Evolutionary conservation across 2,113 vertebrate species (phyloP), one percentile per base, ranked within the genome.

Genomic region (Condylura cristata): DNA sequence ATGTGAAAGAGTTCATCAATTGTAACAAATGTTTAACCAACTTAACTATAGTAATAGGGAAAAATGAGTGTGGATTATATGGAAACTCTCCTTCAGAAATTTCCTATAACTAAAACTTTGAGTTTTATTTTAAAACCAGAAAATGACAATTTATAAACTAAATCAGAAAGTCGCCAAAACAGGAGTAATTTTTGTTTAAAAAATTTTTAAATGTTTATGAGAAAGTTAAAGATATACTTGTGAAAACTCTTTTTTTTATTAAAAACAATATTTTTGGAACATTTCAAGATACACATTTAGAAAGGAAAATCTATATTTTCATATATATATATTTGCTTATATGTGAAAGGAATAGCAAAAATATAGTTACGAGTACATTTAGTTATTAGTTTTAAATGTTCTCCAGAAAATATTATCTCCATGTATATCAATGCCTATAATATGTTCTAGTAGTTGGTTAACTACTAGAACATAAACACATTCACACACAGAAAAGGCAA

Each of bases 331-430:
- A 74, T 65, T 66, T 85, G 63, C 79, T 86, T 92, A 84, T 72
- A 85, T 28, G 34, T 94, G 70, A 83, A 1, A 93, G 9, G 3
- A 90, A 86, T 22, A 93, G 30, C 28, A 95, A 93, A 95, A 96
- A 71, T 81, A 9, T 9, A 61, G 60, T 61, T 61, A 61, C 20
- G 20, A 22, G 53, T 56, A 56, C 63, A 90, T 61, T 80, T 83
- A 85, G 63, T 91, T 89, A 60, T 63, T 34, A 92, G 6, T 87
- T 88, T 87, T 72, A 83, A 93, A 74, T 48, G 78, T 78, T 91
- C 65, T 87, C 85, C 46, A 85, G 37, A 93, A 96, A 81, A 87
- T 56, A 37, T 32, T 39, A 82, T 63, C 18, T 75, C 14, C 5
- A 60, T 71, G 48, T 18, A 84, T 76, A 81, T 93, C 68, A 93